phyloP scores from a whole-genome alignment of 2,888 invertebrate genomes.

The Oxystoma pomonae region DNA sequence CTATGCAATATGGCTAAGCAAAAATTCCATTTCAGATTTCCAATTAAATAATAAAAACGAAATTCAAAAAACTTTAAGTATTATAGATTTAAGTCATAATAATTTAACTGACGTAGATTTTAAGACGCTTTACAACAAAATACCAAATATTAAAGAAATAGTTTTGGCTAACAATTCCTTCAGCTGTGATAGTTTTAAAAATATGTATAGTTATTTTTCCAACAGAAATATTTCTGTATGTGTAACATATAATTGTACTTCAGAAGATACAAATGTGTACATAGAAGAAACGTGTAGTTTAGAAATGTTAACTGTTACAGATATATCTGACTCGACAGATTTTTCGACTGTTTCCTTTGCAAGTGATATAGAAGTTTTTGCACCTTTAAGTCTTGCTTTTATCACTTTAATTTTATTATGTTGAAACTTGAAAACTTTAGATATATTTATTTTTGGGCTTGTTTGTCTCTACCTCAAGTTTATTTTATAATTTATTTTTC shows the following conservation, averaged over 20 bases:
- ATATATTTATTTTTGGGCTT: conserved; percentile 9
- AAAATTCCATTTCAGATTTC: conserved; percentile 37
- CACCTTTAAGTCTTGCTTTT: not conserved
- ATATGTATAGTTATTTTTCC: conserved; percentile 40
- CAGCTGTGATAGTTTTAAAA: conserved; percentile 41
- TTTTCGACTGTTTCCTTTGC: conserved; percentile 21
- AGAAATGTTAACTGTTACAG: conserved; percentile 14
- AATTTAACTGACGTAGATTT: conserved; percentile 39
- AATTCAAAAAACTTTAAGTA: conserved; percentile 33
- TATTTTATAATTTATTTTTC: conserved; percentile 17
- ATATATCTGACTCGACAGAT: conserved; percentile 23
- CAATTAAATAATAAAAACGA: conserved; percentile 34
- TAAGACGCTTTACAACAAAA: conserved; percentile 35
- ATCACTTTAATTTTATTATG: conserved; percentile 15
- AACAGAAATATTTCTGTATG: conserved; percentile 38
- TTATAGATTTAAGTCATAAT: conserved; percentile 40
- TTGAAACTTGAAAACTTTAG: conserved; percentile 20
- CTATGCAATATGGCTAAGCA: conserved; percentile 40
- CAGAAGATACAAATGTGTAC: conserved; percentile 28
- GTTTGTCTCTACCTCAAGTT: conserved; percentile 22
- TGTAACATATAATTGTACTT: conserved; percentile 34
- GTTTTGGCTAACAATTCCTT: conserved; percentile 40
- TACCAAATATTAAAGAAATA: conserved; percentile 40
- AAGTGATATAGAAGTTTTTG: not conserved
- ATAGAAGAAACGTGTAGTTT: conserved; percentile 31